Base-by-base conservation (phyloP, 2,113 vertebrate species). In the Asarcornis scutulata region DNA sequence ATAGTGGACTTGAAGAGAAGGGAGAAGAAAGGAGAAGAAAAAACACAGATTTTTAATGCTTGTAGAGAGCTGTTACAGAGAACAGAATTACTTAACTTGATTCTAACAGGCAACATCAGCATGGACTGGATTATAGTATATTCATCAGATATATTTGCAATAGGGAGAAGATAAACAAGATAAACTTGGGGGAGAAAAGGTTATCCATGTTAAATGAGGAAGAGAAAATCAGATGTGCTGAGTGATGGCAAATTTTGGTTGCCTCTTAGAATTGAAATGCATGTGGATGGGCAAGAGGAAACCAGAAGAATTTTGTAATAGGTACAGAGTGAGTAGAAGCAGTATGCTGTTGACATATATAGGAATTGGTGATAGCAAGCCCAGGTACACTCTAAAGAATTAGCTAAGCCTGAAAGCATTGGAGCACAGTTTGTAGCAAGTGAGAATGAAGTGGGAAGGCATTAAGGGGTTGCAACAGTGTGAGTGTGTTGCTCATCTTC, bases 221-320 rank as follows among this genome's bases (percentile, higher is more conserved):
- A 50, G 23, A 88, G 38, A 78, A 50, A 77, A 92, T 38, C 18
- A 79, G 32, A 32, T 52, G 34, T 83, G 53, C 21, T 23, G 4
- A 27, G 23, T n/a, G 62, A 50, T 8, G 22, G 21, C 29, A 4
- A 27, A 17, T 81, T 88, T 62, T 88, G 40, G 36, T 91, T 93
- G 42, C 73, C 15, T 82, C 29, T 56, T 36, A 78, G 32, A 66
- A 78, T 56, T 32, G 5, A 86, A 59, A 23, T 48, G 90, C 92
- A 50, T 62, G 9, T 34, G 36, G 29, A 15, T 34, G 31, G 31
- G 58, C 46, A 48, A 83, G 23, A 56, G 74, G 84, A 75, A 95
- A 94, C 58, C 58, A n/a, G 3, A 63, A 78, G 59, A 85, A 62
- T 81, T 86, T 87, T 76, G 74, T 63, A 88, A 75, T 34, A 68